Conservation (phyloP, 2,888 invertebrate genomes). For the Priocnemis perturbator region DNA sequence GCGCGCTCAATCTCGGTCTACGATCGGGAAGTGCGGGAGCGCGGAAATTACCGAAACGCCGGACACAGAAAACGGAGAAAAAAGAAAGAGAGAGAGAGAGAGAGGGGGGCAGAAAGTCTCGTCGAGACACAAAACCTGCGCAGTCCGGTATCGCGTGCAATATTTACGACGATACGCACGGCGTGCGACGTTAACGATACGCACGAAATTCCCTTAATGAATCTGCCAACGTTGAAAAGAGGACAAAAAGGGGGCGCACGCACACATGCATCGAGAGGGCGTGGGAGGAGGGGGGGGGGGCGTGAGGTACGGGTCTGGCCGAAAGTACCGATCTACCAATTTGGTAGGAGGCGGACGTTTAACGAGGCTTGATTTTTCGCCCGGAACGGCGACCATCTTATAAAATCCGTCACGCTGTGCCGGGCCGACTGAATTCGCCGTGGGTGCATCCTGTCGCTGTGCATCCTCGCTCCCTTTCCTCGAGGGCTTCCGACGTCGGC, state of each 20-base stretch:
- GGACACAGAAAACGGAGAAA: conserved; percentile 16
- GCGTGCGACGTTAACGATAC: conserved; percentile 28
- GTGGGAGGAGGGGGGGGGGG: no score
- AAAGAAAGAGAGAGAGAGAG: no score
- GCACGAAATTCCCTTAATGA: conserved; percentile 2
- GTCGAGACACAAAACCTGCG: no score
- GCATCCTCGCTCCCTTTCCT: no score
- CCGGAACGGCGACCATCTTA: conserved; percentile 4
- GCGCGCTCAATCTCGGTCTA: no score
- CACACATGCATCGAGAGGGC: not conserved
- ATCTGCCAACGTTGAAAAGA: not conserved
- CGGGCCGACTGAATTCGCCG: conserved; percentile 4
- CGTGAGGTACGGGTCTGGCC: not conserved
- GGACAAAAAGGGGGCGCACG: not conserved
- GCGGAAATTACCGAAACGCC: no score
- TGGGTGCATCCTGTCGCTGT: conserved; percentile 5
- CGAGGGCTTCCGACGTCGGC: no score
- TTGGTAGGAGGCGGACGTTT: conserved; percentile 1
- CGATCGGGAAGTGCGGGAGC: no score
- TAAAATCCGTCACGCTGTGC: conserved; percentile 4
- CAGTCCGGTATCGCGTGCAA: no score
- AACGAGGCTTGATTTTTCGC: conserved; percentile 10
- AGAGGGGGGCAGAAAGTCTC: no score
- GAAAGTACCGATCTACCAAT: not conserved
- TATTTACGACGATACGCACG: no score